Conservation (phyloP, 2,113 vertebrate genomes). For the Macheiramphus alcinus region DNA sequence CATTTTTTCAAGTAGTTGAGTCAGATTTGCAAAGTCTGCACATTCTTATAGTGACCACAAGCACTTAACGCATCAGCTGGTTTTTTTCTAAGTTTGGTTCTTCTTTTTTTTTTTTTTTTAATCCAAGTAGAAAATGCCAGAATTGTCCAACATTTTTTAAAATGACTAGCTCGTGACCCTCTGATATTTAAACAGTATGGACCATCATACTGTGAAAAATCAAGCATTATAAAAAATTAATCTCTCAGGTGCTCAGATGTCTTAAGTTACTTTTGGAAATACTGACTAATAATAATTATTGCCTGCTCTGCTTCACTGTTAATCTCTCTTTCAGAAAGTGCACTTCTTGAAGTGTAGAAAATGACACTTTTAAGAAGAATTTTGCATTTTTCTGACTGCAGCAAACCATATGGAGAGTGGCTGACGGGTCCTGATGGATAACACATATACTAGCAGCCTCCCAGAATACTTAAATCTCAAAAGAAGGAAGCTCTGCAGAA, state of each 20-base stretch:
- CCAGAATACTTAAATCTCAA: constrained; percentile 16
- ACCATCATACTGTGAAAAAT: background rate
- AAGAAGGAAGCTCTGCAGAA: background rate
- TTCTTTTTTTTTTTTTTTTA: background rate
- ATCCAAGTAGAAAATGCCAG: background rate
- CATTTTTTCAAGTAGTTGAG: background rate
- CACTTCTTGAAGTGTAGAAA: background rate
- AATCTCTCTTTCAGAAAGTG: background rate
- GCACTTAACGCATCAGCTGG: background rate
- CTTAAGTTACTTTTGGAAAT: background rate
- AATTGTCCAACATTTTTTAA: background rate
- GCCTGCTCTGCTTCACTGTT: background rate
- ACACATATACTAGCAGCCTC: background rate
- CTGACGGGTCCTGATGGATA: constrained; percentile 4
- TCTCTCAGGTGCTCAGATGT: background rate
- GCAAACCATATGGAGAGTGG: background rate
- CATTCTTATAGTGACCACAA: background rate
- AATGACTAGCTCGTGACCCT: background rate
- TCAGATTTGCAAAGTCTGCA: constrained; percentile 17
- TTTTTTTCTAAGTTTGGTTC: background rate
- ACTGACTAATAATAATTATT: background rate
- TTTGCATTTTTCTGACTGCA: background rate
- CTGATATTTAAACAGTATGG: background rate
- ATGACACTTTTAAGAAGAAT: background rate
- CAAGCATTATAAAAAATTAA: background rate